Evolutionary conservation across 2,888 invertebrate species (phyloP).

Genomic region (Glaucopsyche alexis): DNA sequence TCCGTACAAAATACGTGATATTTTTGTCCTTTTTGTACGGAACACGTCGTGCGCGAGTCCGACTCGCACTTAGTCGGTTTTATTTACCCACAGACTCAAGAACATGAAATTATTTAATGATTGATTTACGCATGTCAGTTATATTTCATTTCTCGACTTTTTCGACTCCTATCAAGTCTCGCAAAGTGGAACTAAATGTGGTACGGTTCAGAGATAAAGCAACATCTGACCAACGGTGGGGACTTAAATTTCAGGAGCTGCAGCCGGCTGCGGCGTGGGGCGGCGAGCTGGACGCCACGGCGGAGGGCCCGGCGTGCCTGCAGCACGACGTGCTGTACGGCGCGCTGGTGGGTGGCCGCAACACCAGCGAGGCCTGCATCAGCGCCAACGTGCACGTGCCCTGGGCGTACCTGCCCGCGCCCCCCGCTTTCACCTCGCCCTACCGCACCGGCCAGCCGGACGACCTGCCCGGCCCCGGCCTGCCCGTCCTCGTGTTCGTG

Average conservation of each 20-base stretch:
- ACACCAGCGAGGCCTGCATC: slow-evolving; percentile 63
- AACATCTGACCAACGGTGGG: background rate
- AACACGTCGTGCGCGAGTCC: no score
- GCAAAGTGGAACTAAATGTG: no score
- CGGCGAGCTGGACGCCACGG: slow-evolving; percentile 73
- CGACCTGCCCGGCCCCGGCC: slow-evolving; percentile 40
- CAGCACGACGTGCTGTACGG: slow-evolving; percentile 75
- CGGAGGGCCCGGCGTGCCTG: slow-evolving; percentile 81
- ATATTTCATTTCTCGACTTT: no score
- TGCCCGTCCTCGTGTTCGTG: slow-evolving; percentile 66
- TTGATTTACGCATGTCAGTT: no score
- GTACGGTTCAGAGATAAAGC: background rate
- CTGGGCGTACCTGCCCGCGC: slow-evolving; percentile 45
- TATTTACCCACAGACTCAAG: no score
- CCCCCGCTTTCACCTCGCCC: slow-evolving; percentile 42
- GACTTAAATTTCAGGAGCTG: slow-evolving; percentile 66
- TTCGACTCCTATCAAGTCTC: no score
- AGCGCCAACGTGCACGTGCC: slow-evolving; percentile 68
- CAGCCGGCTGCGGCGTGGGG: slow-evolving; percentile 74
- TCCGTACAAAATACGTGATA: no score
- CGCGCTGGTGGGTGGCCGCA: slow-evolving; percentile 47
- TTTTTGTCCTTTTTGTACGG: no score
- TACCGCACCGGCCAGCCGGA: slow-evolving; percentile 39
- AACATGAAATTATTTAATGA: no score
- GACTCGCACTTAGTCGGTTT: no score